Evolutionary conservation across 1,140 invertebrate species (phyloP), one percentile per base, ranked within the genome.

Genomic region (Anoplolepis gracilipes): DNA sequence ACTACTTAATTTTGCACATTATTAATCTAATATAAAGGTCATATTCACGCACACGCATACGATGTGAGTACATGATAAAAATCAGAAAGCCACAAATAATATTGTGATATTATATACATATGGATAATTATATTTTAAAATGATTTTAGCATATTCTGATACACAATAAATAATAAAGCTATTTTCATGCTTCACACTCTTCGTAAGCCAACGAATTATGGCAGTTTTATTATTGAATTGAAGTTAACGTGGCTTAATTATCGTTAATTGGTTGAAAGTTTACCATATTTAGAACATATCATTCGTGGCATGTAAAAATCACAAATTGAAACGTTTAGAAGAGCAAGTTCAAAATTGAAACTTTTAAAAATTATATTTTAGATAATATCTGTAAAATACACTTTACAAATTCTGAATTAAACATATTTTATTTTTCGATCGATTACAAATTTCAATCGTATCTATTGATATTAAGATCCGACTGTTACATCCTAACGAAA

Each of bases 401-500:
- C n/a, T 69, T 72, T 19, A 2, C 8, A n/a, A 33, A 33, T 70
- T 7, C 5, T 46, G 42, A 6, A 39, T 33, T 55, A 36, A 33
- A 73, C 11, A 16, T 42, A 33, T 42, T 42, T 33, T 64, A 33
- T 81, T 16, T n/a, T 61, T 73, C 10, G n/a, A 39, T 13, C 8
- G 28, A 61, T 10, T 2, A 16, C n/a, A 42, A 42, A 64, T 28
- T 7, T 76, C 33, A 22, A 30, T 39, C 36, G 57, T 19, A 55
- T 25, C 2, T 19, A 16, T 61, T 10, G 39, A 57, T 25, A 78
- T 61, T 30, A 62, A 85, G 16, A 49, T 55, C 59, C 73, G 77
- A 90, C 78, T 90, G 82, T 59, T 70, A 75, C 53, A 69, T 73
- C 59, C 39, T 22, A 61, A 85, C 36, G 25, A 42, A 57, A 81